Base-by-base conservation (phyloP, 1,140 invertebrate genomes). In the Maniola jurtina region DNA sequence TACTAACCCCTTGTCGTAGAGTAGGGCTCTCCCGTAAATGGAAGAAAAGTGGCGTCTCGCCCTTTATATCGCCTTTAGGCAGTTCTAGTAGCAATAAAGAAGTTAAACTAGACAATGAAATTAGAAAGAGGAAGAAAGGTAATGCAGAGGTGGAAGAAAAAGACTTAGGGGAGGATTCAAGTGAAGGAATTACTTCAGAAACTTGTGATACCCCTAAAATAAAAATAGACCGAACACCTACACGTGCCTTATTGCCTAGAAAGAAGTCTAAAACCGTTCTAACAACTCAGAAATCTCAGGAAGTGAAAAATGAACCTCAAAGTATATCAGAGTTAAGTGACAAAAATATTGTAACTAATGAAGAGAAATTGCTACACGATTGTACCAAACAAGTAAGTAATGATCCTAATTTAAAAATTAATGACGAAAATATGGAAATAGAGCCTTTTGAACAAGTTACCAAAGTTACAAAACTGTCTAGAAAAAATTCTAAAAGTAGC, bases 21-120 rank as follows among this genome's bases (percentile, higher is more conserved):
- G 70, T 90, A 34, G 88, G 88, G 15, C 70, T 90, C 16, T 89
- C 86, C 14, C 80, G 85, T 14, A 88, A 86, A 55, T 86, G 83
- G 83, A 85, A 72, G 67, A 87, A 80, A 70, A 75, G 66, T 68
- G 82, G 80, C 6, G 48, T 72, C 47, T 89, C 88, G 5, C 88
- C 86, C 8, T 90, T 90, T 63, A 73, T 88, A 45, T 89, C 88
- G 7, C 88, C 86, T 15, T 63, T 88, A 50, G 61, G 78, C 47
- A 68, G 13, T 64, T 57, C 58, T 0, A 72, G 66, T 48, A 76
- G 13, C 45, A 47, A 1, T 10, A 56, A 59, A 42, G 60, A 61
- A 34, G 36, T 58, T 42, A 67, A 73, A 66, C 58, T 62, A 33
- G 71, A 79, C 55, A 70, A 59, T 48, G 59, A 73, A 8, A 60